Conservation (phyloP, 2,888 invertebrate species). For the Corbicula japonica region DNA sequence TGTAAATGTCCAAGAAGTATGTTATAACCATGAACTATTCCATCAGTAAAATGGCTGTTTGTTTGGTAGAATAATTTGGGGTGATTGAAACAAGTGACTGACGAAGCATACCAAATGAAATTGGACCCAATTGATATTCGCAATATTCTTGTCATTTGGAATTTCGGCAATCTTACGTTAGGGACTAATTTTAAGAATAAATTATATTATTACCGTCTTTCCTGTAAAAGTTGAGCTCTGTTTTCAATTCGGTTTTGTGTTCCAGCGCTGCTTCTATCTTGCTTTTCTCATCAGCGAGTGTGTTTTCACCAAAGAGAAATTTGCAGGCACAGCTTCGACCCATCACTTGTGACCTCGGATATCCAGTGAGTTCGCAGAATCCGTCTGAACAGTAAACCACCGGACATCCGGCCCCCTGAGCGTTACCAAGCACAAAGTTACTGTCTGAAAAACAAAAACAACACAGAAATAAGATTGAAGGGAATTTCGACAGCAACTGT, state of each 20-base stretch:
- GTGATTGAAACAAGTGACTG: too few species aligned
- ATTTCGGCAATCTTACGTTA: too few species aligned
- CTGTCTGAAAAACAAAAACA: slow-evolving; percentile 90
- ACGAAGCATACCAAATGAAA: too few species aligned
- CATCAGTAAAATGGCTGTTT: too few species aligned
- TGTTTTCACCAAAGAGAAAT: slow-evolving; percentile 99
- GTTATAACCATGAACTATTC: too few species aligned
- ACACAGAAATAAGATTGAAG: too few species aligned
- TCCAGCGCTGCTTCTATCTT: slow-evolving; percentile 96
- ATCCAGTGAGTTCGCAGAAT: slow-evolving; percentile 99
- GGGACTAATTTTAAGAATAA: too few species aligned
- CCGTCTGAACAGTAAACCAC: slow-evolving; percentile 99
- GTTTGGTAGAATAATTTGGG: too few species aligned
- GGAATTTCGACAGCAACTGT: too few species aligned
- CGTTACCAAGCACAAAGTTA: slow-evolving; percentile 99
- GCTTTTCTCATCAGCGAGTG: slow-evolving; percentile 94
- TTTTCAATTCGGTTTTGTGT: slow-evolving; percentile 95
- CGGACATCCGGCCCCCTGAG: slow-evolving; percentile 98
- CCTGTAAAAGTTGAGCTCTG: slow-evolving; percentile 97
- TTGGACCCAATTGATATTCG: too few species aligned
- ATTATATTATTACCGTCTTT: slow-evolving; percentile 97
- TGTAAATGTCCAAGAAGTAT: too few species aligned
- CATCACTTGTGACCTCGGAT: slow-evolving; percentile 98
- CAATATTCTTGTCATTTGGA: too few species aligned
- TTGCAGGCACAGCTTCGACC: slow-evolving; percentile 90